A percentile compares a stretch with the other conserved stretches of the same genome.
Evolutionary conservation across 2,888 invertebrate genomes (phyloP).

Genomic region (Drosophila prostipennis): DNA sequence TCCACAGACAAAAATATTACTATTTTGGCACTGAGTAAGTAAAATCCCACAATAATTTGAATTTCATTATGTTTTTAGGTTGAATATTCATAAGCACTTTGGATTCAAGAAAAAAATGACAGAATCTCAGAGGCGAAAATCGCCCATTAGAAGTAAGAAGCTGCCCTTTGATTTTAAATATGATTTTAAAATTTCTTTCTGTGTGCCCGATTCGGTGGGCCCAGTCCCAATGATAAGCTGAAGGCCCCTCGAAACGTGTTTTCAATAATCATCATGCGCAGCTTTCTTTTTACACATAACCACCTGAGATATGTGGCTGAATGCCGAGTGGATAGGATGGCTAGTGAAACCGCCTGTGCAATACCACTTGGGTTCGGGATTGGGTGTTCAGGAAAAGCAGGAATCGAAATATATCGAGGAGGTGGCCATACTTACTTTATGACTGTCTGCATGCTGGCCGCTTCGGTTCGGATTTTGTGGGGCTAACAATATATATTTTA

Average conservation of each 20-base stretch:
- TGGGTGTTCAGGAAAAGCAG: constrained; percentile 14
- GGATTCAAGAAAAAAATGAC: too few species aligned
- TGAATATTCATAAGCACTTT: not conserved
- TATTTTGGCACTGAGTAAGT: not conserved
- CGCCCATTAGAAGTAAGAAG: too few species aligned
- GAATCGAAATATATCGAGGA: constrained; percentile 1
- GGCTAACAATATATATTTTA: constrained; percentile 52
- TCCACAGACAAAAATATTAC: not conserved
- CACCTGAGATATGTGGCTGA: constrained; percentile 18
- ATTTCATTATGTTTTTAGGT: not conserved
- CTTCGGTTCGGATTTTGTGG: constrained; percentile 14
- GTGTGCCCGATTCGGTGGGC: constrained; percentile 15
- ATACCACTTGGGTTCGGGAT: not conserved
- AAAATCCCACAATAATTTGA: not conserved
- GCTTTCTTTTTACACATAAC: constrained; percentile 65
- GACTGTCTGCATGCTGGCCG: constrained; percentile 81
- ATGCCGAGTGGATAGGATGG: constrained; percentile 20
- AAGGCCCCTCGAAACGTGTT: constrained; percentile 63
- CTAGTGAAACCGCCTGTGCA: constrained; percentile 35
- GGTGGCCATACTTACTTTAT: constrained; percentile 80
- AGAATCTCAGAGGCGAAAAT: too few species aligned
- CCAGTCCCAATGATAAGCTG: constrained; percentile 35
- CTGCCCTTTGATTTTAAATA: not conserved
- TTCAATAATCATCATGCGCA: constrained; percentile 73
- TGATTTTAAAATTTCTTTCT: constrained; percentile 1